Evolutionary conservation across 2,797 vertebrate genomes (phyloP), one percentile per base, ranked within the genome.

Genomic region (Chaunax sp.): DNA sequence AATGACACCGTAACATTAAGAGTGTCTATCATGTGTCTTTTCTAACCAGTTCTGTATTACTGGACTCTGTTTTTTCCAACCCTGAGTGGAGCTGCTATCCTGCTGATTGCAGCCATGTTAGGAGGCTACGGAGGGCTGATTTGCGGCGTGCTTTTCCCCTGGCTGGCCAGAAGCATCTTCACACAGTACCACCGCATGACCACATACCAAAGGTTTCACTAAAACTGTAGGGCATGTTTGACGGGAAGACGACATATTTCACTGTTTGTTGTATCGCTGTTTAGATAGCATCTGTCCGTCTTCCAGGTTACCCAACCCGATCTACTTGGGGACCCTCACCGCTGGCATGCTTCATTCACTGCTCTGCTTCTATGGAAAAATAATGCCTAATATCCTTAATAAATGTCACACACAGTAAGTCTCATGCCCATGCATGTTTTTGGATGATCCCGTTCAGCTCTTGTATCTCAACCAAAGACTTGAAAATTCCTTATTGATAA

Each of bases 321-420:
- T 95, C 71, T 95, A 95, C 81, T 69, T 95, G 74, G 95, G 94
- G 64, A 92, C 92, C 0, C 90, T 95, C 54, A 71, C 88, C 9
- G 94, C 94, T 25, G 93, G 93, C 25, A 52, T 95, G 53, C 74
- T 94, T 38, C 94, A 95, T 82, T 92, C 95, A 5, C 71, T 92
- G 57, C 77, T 93, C 63, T 95, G 94, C 80, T 94, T 94, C 78
- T 92, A 89, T 77, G 90, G 75, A 69, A 94, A 85, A 85, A 89
- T 95, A 43, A 72, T 93, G 72, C 91, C 90, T 72, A 91, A 94
- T 95, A 95, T 95, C 95, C 94, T 95, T 93, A 4, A 65, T 6
- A 69, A 26, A 67, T 9, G 3, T 14, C 1, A 16, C 15, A 59
- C 15, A 35, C 33, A 35, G 40, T 30, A 45, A 30, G 6, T 50